Evolutionary conservation across 2,888 invertebrate species (phyloP).

Genomic region (Crossocerus cetratus): DNA sequence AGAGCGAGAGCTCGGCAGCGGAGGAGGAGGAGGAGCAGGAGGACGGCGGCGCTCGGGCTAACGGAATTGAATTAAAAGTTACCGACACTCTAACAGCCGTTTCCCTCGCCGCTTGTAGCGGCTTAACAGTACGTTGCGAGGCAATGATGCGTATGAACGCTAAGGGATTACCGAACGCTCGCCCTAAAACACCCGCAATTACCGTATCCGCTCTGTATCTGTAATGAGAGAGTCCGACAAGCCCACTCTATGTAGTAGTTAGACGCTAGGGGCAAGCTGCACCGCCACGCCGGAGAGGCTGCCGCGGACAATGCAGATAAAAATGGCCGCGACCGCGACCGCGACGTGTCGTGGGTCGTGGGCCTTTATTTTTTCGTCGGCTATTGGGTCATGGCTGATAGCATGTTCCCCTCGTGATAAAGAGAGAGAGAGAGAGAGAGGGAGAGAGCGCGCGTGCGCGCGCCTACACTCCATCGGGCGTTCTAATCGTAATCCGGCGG

Average conservation of each 20-base stretch:
- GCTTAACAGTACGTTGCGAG: slow-evolving; percentile 50
- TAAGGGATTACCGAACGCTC: slow-evolving; percentile 32
- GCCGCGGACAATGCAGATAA: slow-evolving; percentile 2
- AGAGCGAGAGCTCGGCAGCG: no score
- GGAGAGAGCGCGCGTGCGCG: no score
- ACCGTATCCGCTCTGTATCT: slow-evolving; percentile 6
- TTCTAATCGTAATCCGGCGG: not conserved
- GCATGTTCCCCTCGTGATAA: not conserved
- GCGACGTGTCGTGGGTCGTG: not conserved
- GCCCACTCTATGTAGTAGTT: no score
- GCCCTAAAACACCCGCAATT: slow-evolving; percentile 34
- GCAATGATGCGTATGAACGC: slow-evolving; percentile 41
- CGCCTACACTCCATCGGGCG: not conserved
- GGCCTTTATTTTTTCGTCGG: slow-evolving; percentile 2
- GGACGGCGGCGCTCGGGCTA: slow-evolving; percentile 11
- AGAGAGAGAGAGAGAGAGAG: no score
- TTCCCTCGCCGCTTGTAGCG: slow-evolving; percentile 46
- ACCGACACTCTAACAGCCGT: slow-evolving; percentile 40
- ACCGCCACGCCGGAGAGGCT: no score
- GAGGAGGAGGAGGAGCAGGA: no score
- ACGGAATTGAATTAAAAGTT: slow-evolving; percentile 63
- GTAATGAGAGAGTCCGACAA: slow-evolving; percentile 9
- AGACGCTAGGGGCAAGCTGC: not conserved
- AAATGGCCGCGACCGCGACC: not conserved
- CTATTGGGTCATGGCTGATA: slow-evolving; percentile 4